Evolutionary conservation across 1,140 invertebrate species (phyloP), one percentile per base, ranked within the genome.

Genomic region (Pogonomyrmex barbatus): DNA sequence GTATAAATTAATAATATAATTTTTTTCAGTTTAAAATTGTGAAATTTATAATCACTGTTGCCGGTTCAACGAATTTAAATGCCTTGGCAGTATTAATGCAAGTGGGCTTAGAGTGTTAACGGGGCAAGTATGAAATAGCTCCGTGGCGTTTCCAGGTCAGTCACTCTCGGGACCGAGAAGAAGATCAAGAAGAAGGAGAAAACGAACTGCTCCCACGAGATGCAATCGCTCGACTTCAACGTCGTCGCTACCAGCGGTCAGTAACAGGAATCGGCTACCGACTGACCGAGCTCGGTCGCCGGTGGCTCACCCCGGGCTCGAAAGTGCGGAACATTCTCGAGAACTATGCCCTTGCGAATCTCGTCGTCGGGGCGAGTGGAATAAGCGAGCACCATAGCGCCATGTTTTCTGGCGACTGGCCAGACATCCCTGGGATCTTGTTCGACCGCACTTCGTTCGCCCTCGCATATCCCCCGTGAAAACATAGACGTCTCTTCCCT

Each of bases 371-470:
- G 17, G n/a, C 58, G 42, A 86, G 56, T 85, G 79, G 75, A 82
- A 85, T 86, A 88, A 82, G 88, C 75, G 88, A 90, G 60, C 62
- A 85, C 45, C 68, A 36, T 82, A 54, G 47, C 83, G 78, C 75
- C 68, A 86, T 90, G 89, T 68, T 88, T 88, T 82, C 87, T 90
- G 89, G 83, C 76, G 2, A 10, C 4, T 33, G 5, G 83, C 89
- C 89, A 84, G 86, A 87, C 56, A 90, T 90, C 84, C 42, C 60
- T 77, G n/a, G 65, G 54, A 86, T 67, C 54, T 90, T 87, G 81
- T 77, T 81, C 81, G 79, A 88, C 54, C 24, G n/a, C 67, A 79
- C 50, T 60, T 12, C 52, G 63, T 36, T 54, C n/a, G 39, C 63
- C 39, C 62, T 39, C 17, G 33, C 62, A 85, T 79, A 88, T 88